Percentiles rank a stretch among this genome's conserved stretches.
Evolutionary conservation across 1,140 invertebrate genomes (phyloP).

Genomic region (Drosophila murphyi): DNA sequence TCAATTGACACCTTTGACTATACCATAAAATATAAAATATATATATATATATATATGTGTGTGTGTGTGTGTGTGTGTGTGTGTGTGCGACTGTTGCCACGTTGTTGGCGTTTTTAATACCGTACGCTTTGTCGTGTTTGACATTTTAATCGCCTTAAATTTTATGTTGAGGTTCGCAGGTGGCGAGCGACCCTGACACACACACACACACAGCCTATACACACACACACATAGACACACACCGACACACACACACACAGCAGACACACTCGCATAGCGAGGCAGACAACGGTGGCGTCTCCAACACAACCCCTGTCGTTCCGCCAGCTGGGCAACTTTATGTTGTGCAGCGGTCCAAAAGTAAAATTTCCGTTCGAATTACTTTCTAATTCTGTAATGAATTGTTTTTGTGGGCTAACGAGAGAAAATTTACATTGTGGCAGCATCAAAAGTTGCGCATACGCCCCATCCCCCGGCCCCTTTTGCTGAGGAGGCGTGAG

Average conservation of each 20-base stretch:
- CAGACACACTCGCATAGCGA: too few relatives aligned
- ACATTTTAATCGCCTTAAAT: conserved; percentile 83
- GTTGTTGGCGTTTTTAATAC: conserved; percentile 79
- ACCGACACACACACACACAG: not conserved
- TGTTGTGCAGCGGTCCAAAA: conserved; percentile 67
- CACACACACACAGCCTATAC: conserved; percentile 21
- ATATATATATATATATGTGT: not conserved
- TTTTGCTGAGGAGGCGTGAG: not conserved
- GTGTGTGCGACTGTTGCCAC: conserved; percentile 54
- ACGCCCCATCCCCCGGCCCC: conserved; percentile 31
- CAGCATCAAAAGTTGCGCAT: conserved; percentile 75
- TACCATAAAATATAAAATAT: not conserved
- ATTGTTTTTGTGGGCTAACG: conserved; percentile 74
- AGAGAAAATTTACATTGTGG: conserved; percentile 70
- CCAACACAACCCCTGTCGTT: conserved; percentile 24
- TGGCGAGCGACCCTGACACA: conserved; percentile 24
- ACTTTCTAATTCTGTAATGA: conserved; percentile 82
- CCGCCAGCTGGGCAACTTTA: conserved; percentile 52
- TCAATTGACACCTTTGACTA: not conserved
- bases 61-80: conserved; percentile 5
- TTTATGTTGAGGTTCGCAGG: conserved; percentile 73
- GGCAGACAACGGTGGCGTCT: conserved; percentile 8
- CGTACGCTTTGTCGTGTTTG: conserved; percentile 81
- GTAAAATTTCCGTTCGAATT: conserved; percentile 82
- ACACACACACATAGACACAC: conserved; percentile 1